These are phyloP conservation scores for Pachyramphus minor DNA, from an alignment of 2,113 vertebrate species.

Conservation along the genomic window DNA sequence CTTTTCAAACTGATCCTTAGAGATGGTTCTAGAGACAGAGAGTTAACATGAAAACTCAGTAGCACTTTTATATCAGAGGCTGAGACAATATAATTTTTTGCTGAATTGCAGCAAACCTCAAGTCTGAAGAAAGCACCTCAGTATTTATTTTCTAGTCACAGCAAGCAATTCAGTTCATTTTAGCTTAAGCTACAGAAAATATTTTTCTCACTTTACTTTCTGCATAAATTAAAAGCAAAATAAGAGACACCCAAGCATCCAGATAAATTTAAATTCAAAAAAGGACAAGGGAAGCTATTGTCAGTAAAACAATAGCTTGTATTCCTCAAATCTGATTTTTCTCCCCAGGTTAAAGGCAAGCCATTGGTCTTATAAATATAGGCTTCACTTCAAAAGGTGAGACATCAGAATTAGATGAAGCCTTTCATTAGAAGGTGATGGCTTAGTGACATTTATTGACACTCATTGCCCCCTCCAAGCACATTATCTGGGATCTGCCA, in stretches of 20 bases:
- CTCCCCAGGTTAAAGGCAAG: neutral
- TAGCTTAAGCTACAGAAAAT: constrained; percentile 1
- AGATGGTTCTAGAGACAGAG: constrained; percentile 86
- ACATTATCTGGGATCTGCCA: neutral
- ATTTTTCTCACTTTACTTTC: neutral
- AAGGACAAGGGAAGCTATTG: neutral
- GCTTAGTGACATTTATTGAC: neutral
- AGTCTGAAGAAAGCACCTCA: neutral
- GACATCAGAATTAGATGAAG: neutral
- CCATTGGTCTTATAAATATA: neutral
- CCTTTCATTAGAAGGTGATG: neutral
- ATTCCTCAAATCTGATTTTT: neutral
- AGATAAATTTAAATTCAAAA: neutral
- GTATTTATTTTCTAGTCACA: neutral
- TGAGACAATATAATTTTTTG: neutral
- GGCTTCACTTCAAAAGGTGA: neutral
- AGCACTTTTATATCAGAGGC: neutral
- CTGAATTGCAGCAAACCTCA: constrained; percentile 9
- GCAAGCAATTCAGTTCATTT: neutral
- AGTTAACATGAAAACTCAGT: constrained; percentile 44
- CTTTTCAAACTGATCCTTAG: constrained; percentile 98
- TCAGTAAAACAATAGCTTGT: neutral
- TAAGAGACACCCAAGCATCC: neutral
- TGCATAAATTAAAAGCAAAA: neutral
- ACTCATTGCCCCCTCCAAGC: neutral